Evolutionary conservation across 1,140 invertebrate genomes (phyloP), one percentile per base, ranked within the genome.

Genomic region (Saxidomus purpurata): DNA sequence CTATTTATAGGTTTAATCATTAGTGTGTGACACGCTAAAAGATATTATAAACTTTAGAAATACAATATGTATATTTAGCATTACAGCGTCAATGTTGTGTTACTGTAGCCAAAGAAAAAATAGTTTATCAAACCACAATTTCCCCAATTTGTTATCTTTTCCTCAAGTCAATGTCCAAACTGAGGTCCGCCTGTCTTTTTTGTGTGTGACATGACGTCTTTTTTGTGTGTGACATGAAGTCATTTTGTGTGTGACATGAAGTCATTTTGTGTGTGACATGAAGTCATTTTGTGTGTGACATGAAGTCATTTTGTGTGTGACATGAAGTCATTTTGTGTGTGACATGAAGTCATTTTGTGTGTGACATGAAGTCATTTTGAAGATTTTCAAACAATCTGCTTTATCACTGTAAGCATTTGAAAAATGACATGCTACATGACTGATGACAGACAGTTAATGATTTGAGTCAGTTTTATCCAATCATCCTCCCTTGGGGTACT

Each of bases 381-480:
- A 71, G 67, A 11, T 67, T 31, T 25, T 67, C n/a, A 13, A 31
- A 67, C n/a, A 31, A 67, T 71, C 36, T 71, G 67, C 67, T 71
- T 71, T 71, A 71, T 71, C 67, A 22, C 17, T 25, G 28, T 38
- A 1, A 71, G 38, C 34, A 17, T 71, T 71, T 71, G 1, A 71
- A 38, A 71, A 71, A 71, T 71, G 67, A 71, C 67, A 71, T 38
- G 67, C 36, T 36, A 71, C 34, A 36, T 71, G 17, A 34, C 11
- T 71, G 67, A 71, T 71, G 67, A 71, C 67, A 71, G 25, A 40
- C n/a, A 38, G 34, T 38, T 40, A 71, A 40, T 38, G 34, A 71
- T 71, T 71, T 36, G 19, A 71, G 67, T 67, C 67, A 15, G 17
- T 11, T 71, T 71, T 40, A 71, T 25, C 28, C 67, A 38, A 71